These are phyloP conservation scores for Aethina tumida DNA, from an alignment of 1,140 invertebrate genomes.

Conservation along the genomic window DNA sequence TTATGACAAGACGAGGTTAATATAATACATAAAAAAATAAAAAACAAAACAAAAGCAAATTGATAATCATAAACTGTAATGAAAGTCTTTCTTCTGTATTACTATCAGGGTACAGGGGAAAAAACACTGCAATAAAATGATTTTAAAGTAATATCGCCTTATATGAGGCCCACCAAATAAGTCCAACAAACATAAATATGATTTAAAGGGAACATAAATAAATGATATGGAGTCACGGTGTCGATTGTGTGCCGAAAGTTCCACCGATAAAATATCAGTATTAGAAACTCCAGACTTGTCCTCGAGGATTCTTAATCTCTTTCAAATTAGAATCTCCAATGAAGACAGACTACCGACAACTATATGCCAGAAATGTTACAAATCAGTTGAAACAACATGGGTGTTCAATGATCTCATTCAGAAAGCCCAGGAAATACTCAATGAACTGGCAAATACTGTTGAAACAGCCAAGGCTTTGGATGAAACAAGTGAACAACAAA, in stretches of 20 bases:
- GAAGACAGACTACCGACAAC: conserved; percentile 28
- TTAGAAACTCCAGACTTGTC: conserved; percentile 23
- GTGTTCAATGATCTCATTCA: conserved; percentile 29
- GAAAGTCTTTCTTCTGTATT: too few relatives aligned
- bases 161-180: too few relatives aligned
- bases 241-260: conserved; percentile 41
- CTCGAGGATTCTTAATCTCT: conserved; percentile 27
- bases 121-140: too few relatives aligned
- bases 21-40: too few relatives aligned
- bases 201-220: too few relatives aligned
- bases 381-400: conserved; percentile 30
- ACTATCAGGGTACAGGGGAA: too few relatives aligned
- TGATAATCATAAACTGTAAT: too few relatives aligned
- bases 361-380: conserved; percentile 27
- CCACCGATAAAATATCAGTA: conserved; percentile 18
- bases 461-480: conserved; percentile 1
- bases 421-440: conserved; percentile 28
- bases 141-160: too few relatives aligned
- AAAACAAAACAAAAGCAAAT: too few relatives aligned
- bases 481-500: neutral
- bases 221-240: conserved; percentile 35
- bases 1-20: too few relatives aligned
- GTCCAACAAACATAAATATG: too few relatives aligned
- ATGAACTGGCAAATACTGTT: conserved; percentile 7
- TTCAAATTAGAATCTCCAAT: conserved; percentile 26